Evolutionary conservation across 2,113 vertebrate genomes (phyloP).

Genomic region (Dicrurus megarhynchus): DNA sequence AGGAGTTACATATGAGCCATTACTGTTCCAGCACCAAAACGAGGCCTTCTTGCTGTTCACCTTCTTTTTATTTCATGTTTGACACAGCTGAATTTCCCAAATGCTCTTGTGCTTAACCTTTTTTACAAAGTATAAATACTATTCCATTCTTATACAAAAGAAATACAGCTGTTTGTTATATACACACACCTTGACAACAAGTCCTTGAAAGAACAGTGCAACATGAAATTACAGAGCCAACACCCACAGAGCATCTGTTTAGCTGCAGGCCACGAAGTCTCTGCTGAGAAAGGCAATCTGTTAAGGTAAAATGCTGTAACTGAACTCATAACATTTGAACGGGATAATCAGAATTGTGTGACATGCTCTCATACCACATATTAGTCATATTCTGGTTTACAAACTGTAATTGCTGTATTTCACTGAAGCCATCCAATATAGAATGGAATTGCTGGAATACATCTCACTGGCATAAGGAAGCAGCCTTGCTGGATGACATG

Average conservation of each 20-base stretch:
- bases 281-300: not conserved
- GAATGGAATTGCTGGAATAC: not conserved
- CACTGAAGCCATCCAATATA: not conserved
- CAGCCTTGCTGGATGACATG: not conserved
- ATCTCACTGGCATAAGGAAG: not conserved
- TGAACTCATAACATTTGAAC: not conserved
- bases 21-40: not conserved
- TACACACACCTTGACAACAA: not conserved
- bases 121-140: not conserved
- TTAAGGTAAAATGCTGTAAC: not conserved
- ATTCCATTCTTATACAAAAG: not conserved
- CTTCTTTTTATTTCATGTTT: not conserved
- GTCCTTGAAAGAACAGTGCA: not conserved
- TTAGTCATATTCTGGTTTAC: not conserved
- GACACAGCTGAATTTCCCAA: not conserved
- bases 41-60: not conserved
- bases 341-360: not conserved
- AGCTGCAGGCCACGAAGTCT: not conserved
- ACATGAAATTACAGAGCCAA: not conserved
- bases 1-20: not conserved
- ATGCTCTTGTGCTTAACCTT: not conserved
- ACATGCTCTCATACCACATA: not conserved
- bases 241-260: not conserved
- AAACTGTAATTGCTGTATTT: not conserved
- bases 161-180: not conserved